Conservation (phyloP, 1,140 invertebrate genomes). For the Lucilia cuprina region DNA sequence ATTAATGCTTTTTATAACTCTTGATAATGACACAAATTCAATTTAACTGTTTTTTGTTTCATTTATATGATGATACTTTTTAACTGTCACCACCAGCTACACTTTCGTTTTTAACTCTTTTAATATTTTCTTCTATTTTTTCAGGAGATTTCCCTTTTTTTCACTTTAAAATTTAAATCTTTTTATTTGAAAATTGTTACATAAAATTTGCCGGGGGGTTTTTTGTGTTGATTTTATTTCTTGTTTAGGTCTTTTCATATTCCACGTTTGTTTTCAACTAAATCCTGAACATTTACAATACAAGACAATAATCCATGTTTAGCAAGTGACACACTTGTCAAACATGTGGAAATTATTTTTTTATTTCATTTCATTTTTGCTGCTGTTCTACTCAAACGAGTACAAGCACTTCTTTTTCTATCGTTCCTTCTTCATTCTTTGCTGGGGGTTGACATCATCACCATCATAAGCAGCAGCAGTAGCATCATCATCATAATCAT, state of each 20-base stretch:
- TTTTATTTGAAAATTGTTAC: background rate
- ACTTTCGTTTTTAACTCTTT: background rate
- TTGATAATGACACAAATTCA: conserved; percentile 7
- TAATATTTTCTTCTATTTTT: background rate
- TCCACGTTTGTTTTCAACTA: background rate
- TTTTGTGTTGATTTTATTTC: background rate
- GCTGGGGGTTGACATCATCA: conserved; percentile 23
- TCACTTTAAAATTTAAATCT: background rate
- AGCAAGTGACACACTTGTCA: conserved; percentile 10
- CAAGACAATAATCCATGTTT: conserved; percentile 17
- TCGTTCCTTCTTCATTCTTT: background rate
- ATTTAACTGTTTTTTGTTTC: background rate
- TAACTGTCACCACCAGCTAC: too few species aligned
- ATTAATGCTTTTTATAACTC: too few species aligned
- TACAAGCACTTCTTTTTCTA: background rate
- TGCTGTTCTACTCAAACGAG: background rate
- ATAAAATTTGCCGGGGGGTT: background rate
- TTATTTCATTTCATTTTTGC: too few species aligned
- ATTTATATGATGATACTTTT: background rate
- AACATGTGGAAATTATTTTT: conserved; percentile 1
- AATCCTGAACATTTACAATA: background rate
- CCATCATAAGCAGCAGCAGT: background rate
- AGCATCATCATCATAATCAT: background rate
- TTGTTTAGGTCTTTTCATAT: background rate
- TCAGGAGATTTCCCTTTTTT: background rate